Evolutionary conservation across 2,113 vertebrate genomes (phyloP).

Genomic region (Canis aureus): DNA sequence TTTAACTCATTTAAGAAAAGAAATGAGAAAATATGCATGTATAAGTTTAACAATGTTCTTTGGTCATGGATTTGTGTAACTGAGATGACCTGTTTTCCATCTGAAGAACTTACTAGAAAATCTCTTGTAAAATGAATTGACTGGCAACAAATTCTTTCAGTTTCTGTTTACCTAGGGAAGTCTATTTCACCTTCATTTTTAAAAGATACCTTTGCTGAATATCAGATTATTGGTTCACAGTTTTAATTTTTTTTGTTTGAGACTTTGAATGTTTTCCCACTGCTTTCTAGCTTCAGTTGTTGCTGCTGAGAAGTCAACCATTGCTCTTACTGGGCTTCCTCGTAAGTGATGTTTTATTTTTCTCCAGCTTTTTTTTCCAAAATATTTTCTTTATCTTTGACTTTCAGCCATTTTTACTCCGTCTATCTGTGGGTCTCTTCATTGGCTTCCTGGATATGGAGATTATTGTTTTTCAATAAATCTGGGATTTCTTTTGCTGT

Average conservation of each 20-base stretch:
- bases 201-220: neutral
- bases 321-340: neutral
- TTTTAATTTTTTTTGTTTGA: neutral
- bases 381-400: slow-evolving; percentile 2
- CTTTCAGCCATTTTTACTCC: neutral
- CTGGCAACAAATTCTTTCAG: neutral
- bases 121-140: neutral
- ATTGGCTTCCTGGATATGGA: neutral
- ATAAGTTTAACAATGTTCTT: neutral
- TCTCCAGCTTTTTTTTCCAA: neutral
- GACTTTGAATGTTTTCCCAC: neutral
- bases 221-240: neutral
- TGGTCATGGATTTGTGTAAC: neutral
- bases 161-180: neutral
- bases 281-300: neutral
- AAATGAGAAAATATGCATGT: neutral
- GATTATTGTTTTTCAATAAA: neutral
- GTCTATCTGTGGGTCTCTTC: neutral
- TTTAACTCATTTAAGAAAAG: neutral
- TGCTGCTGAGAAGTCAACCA: neutral
- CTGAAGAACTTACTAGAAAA: neutral
- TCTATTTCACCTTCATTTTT: neutral
- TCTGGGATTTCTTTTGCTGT: neutral
- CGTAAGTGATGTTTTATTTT: neutral
- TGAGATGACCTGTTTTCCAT: neutral